Conservation (phyloP, 1,140 invertebrate species). For the Eumeta japonica region DNA sequence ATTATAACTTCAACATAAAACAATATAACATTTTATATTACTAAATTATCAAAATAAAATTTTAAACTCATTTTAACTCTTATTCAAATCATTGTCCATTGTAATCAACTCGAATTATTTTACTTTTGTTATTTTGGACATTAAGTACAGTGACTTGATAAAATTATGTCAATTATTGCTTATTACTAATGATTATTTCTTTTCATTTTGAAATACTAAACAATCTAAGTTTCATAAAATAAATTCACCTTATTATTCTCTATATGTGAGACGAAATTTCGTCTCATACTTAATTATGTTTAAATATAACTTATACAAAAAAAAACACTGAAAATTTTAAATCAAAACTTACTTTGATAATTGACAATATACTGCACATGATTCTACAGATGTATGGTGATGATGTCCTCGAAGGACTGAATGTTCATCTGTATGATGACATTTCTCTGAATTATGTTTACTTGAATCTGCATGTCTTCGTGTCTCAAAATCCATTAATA, state of each 20-base stretch:
- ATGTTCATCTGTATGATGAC: constrained; percentile 47
- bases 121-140: too few relatives aligned
- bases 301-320: too few relatives aligned
- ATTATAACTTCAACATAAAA: not conserved
- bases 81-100: constrained; percentile 1
- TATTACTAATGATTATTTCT: too few relatives aligned
- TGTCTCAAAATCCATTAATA: constrained; percentile 17
- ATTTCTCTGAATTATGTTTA: constrained; percentile 31
- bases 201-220: too few relatives aligned
- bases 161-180: too few relatives aligned
- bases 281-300: too few relatives aligned
- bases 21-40: not conserved
- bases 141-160: too few relatives aligned
- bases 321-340: too few relatives aligned
- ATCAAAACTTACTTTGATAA: constrained; percentile 48
- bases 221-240: too few relatives aligned
- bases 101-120: too few relatives aligned
- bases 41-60: not conserved
- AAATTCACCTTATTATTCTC: too few relatives aligned
- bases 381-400: constrained; percentile 43
- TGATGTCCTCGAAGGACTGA: constrained; percentile 47
- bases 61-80: not conserved
- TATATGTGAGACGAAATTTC: too few relatives aligned
- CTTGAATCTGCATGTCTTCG: constrained; percentile 28
- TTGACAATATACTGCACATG: constrained; percentile 49